Base-by-base conservation (phyloP, 1,140 invertebrate genomes). In the Camponotus floridanus region DNA sequence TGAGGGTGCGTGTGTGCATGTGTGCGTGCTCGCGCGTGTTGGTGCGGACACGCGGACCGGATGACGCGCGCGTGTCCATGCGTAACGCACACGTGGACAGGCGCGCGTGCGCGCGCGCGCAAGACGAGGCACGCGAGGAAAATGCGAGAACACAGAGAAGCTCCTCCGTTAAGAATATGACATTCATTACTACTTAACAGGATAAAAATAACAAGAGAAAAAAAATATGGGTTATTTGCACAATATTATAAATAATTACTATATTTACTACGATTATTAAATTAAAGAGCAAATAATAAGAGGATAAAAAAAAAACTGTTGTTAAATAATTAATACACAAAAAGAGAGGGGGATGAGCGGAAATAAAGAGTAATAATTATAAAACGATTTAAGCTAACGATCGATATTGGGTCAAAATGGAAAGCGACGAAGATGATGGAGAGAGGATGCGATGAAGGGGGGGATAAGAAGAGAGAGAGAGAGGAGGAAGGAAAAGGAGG, bases 241-340 rank as follows among this genome's bases (percentile, higher is more conserved):
- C 93, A 94, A 94, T 93, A 94, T 93, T 94, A 93, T 92, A 92
- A 92, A 93, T 91, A 91, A 92, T 92, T 91, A 93, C 86, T 91
- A 92, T 89, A 89, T 93, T 94, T 91, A 92, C 87, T 92, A 93
- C 90, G 90, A 91, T 93, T 92, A 92, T 89, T 92, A 91, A 93
- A 88, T 91, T 92, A 91, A 92, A 89, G 89, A 92, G 91, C 91
- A 92, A 92, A 91, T 92, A 93, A 92, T 92, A 92, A 90, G 86
- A 87, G 88, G 87, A 87, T 83, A 70, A 71, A 74, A 91, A 86
- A 87, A 87, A 92, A 89, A 90, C 88, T 91, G 92, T 93, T 92
- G 92, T 93, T 92, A 91, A 93, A 92, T 92, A 92, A 92, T 93
- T 92, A 92, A 93, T 92, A 92, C 92, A 86, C 88, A 86, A 87